Conservation (phyloP, 2,888 invertebrate species). For the Steromphala cineraria region DNA sequence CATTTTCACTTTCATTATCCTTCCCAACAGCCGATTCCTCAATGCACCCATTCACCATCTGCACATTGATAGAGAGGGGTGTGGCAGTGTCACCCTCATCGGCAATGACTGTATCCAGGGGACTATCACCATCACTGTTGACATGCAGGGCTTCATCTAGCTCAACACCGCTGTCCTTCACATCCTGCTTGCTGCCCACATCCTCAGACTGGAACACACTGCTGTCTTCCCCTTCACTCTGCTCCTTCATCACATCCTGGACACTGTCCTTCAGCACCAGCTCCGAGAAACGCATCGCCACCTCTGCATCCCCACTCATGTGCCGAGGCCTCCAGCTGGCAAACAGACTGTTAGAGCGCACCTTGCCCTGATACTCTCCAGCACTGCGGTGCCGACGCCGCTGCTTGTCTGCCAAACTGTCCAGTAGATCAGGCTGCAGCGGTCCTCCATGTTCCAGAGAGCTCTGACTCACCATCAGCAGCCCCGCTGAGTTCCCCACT, state of each 20-base stretch:
- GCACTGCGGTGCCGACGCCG: conserved; percentile 74
- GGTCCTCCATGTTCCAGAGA: conserved; percentile 52
- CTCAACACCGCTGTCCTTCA: conserved; percentile 60
- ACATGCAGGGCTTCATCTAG: conserved; percentile 45
- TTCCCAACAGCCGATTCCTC: neutral
- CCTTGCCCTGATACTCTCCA: conserved; percentile 48
- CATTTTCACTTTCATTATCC: conserved; percentile 83
- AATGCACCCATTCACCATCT: conserved; percentile 9
- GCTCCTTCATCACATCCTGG: conserved; percentile 35
- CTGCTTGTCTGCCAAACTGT: conserved; percentile 41
- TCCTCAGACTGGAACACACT: conserved; percentile 21
- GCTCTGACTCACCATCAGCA: conserved; percentile 76
- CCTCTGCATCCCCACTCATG: conserved; percentile 38
- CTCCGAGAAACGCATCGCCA: conserved; percentile 46
- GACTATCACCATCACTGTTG: conserved; percentile 6
- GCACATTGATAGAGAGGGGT: neutral
- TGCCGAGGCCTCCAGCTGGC: conserved; percentile 54
- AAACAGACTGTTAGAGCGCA: conserved; percentile 61
- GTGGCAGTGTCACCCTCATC: conserved; percentile 3
- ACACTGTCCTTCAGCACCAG: conserved; percentile 39
- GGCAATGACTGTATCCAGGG: neutral
- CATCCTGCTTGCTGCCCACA: conserved; percentile 37
- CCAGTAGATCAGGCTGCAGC: conserved; percentile 38
- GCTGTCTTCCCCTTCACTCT: conserved; percentile 27
- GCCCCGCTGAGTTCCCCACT: conserved; percentile 78